Evolutionary conservation across 2,888 invertebrate genomes (phyloP).

Genomic region (Trichacis sp.): DNA sequence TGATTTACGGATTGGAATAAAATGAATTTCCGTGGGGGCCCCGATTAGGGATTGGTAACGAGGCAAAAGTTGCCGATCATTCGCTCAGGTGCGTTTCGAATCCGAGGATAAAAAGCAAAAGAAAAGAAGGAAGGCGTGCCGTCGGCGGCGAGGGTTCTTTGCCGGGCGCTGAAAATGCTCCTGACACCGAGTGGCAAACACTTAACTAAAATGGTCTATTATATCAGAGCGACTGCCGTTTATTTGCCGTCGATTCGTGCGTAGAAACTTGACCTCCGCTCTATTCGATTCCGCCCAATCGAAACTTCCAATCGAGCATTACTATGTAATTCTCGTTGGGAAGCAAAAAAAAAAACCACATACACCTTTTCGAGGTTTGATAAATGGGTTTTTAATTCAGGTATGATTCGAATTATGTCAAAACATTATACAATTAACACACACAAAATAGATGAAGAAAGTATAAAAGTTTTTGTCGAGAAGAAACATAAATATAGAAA

Average conservation of each 20-base stretch:
- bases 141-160: conserved; percentile 3
- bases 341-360: no score
- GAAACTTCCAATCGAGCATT: no score
- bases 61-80: conserved; percentile 14
- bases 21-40: no score
- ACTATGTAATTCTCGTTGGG: no score
- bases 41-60: neutral
- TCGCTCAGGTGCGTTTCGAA: conserved; percentile 48
- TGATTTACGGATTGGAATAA: neutral
- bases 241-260: conserved; percentile 43
- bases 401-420: no score
- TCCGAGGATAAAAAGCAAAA: conserved; percentile 38
- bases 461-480: no score
- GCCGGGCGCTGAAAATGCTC: conserved; percentile 34
- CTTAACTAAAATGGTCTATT: conserved; percentile 61
- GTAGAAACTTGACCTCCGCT: conserved; percentile 4
- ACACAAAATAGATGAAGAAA: no score
- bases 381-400: no score
- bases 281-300: no score
- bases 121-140: conserved; percentile 17
- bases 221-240: conserved; percentile 51
- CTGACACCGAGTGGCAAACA: conserved; percentile 61
- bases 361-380: no score
- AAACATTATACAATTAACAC: no score
- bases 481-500: no score